Evolutionary conservation across 1,140 invertebrate species (phyloP), one percentile per base, ranked within the genome.

Genomic region (Brachionus koreanus): DNA sequence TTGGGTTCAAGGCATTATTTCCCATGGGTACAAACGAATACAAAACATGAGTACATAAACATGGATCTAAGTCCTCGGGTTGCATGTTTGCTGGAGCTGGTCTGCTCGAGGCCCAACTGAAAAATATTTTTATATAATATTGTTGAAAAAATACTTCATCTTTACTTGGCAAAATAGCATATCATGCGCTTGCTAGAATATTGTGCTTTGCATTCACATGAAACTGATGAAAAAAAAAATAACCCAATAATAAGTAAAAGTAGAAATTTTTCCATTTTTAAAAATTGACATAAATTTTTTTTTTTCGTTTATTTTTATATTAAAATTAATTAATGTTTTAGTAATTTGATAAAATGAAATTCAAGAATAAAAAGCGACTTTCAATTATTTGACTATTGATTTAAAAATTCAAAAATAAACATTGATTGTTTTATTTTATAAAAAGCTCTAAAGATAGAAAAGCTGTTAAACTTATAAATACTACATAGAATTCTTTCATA

Each of bases 41-140:
- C 75, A 94, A 90, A 7, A 95, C 87, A 86, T 95, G 93, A 4
- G 93, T 93, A 87, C 94, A 95, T 85, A 91, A 90, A 7, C 89
- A 90, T 0, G 92, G 91, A 57, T 94, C 92, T 6, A 94, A 88
- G 76, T 92, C 89, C 10, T 90, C 87, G 0, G 93, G 87, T 9
- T 89, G 90, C 84, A 93, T 92, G 74, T 85, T 85, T 0, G 84
- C 84, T 35, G 46, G 61, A 23, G 77, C 83, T 5, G 84, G 85
- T 81, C 87, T 75, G 77, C 87, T 86, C 84, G 87, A 86, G 6
- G 86, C 85, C 87, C 86, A 87, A 52, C 77, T 81, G 25, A 33
- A 79, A 33, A 9, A 19, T 25, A 57, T 57, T 12, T 13, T 10
- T 10, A 25, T 16, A 25, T 7, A 23, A 13, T 16, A 49, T 10